These are phyloP conservation scores for Salvelinus sp. DNA, from an alignment of 2,113 vertebrate species.

Conservation along the genomic window DNA sequence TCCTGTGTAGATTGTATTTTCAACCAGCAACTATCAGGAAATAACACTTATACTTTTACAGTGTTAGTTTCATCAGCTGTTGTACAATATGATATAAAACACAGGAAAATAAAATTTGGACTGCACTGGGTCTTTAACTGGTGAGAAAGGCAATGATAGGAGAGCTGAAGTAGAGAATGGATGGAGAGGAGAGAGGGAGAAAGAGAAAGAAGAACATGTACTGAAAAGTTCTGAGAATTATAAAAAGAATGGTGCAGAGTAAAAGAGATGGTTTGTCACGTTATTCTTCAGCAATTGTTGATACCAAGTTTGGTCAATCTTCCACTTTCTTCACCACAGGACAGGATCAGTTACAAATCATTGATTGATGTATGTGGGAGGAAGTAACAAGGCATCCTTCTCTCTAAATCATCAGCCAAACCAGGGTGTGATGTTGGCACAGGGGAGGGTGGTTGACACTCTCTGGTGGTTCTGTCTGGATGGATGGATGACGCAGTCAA, in stretches of 20 bases:
- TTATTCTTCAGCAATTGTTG: too few species aligned
- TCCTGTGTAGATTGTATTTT: too few species aligned
- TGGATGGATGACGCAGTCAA: slow-evolving; percentile 59
- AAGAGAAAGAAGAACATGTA: neutral
- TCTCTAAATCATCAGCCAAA: slow-evolving; percentile 45
- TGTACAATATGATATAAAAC: too few species aligned
- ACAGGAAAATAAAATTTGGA: too few species aligned
- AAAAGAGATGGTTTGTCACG: too few species aligned
- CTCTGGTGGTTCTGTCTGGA: slow-evolving; percentile 34
- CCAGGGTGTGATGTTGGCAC: slow-evolving; percentile 13
- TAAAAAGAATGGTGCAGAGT: neutral
- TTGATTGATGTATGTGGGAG: neutral
- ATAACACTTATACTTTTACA: too few species aligned
- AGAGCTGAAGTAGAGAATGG: neutral
- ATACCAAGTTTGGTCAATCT: neutral
- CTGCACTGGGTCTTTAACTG: neutral
- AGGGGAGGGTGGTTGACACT: slow-evolving; percentile 49
- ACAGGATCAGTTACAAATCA: neutral
- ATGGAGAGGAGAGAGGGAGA: neutral
- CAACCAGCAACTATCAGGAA: too few species aligned
- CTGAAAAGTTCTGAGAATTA: neutral
- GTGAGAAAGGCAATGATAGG: neutral
- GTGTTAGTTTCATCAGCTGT: too few species aligned
- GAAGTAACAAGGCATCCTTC: slow-evolving; percentile 9
- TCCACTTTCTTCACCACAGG: neutral